Evolutionary conservation across 37 sponge, comb jelly and placozoan genomes (phyloP).

Genomic region (Chondrosia reniformis): DNA sequence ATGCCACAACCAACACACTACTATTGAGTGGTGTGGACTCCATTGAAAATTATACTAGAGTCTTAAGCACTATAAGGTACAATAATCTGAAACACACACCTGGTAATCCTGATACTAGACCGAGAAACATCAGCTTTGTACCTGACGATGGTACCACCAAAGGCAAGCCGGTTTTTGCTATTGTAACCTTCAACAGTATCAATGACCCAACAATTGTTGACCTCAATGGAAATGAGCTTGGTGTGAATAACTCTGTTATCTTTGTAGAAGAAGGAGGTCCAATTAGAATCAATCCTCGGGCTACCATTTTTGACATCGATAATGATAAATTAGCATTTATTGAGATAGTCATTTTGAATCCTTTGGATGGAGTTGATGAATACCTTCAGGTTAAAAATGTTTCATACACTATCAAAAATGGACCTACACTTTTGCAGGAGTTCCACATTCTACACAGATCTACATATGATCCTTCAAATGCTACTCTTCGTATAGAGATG

Average conservation of each 20-base stretch:
- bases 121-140: conserved; percentile 66
- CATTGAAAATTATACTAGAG: conserved; percentile 56
- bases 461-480: conserved; percentile 19
- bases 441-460: conserved; percentile 3
- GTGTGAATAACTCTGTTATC: conserved; percentile 9
- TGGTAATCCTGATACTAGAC: conserved; percentile 71
- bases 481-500: conserved; percentile 38
- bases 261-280: conserved; percentile 70
- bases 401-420: background rate
- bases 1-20: conserved; percentile 27
- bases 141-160: conserved; percentile 64
- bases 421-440: background rate
- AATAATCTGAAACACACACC: conserved; percentile 63
- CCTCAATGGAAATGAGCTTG: conserved; percentile 52
- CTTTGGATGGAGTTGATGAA: conserved; percentile 45
- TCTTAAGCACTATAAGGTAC: conserved; percentile 60
- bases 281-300: conserved; percentile 15
- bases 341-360: conserved; percentile 49
- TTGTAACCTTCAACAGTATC: conserved; percentile 62
- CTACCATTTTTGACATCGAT: conserved; percentile 72
- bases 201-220: conserved; percentile 79
- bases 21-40: conserved; percentile 53
- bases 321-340: conserved; percentile 45
- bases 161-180: conserved; percentile 42
- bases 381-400: conserved; percentile 41